Evolutionary conservation across 2,888 invertebrate genomes (phyloP), one percentile per base, ranked within the genome.

Genomic region (Electrophaes corylata): DNA sequence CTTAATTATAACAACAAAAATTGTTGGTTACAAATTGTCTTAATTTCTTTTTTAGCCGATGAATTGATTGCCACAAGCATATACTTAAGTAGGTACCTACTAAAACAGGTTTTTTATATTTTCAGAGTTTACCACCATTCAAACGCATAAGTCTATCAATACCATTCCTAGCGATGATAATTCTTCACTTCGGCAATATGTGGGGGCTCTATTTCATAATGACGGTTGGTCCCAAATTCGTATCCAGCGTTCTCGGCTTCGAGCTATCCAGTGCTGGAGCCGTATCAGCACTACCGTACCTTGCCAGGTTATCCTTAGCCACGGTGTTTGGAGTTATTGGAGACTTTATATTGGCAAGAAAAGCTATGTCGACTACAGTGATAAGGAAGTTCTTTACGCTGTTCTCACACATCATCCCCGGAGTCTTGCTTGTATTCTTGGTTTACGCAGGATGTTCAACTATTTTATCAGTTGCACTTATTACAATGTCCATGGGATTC

Each of bases 141-240:
- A 92, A 84, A 69, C 84, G 88, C 26, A 94, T 96, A 33, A 62
- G 93, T 12, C 79, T 92, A 0, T 96, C 96, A 0, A 64, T 95
- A 44, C 96, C 96, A 12, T 96, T 96, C 79, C 88, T 94, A 82
- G 93, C 95, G 0, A 88, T 96, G 72, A 69, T 92, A 8, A 69
- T 94, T 1, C 86, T 95, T 19, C 96, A 96, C 70, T 96, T 94
- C 70, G 96, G 96, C 35, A 96, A 95, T 73, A 84, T 95, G 57
- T 96, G 96, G 94, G 95, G 96, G 1, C 78, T 96, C 23, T 95
- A 95, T 80, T 95, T 96, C 75, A 92, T 96, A 46, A 93, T 96
- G 84, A 96, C 95, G 0, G 94, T 95, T 33, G 95, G 96, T 41
- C 96, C 96, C 4, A 94, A 95, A 69, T 96, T 95, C 75, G 92